A percentile compares a stretch with the other conserved stretches of the same genome.
These are phyloP conservation scores for Magallana ariakensis DNA, from an alignment of 1,140 invertebrate species.

Conservation along the genomic window DNA sequence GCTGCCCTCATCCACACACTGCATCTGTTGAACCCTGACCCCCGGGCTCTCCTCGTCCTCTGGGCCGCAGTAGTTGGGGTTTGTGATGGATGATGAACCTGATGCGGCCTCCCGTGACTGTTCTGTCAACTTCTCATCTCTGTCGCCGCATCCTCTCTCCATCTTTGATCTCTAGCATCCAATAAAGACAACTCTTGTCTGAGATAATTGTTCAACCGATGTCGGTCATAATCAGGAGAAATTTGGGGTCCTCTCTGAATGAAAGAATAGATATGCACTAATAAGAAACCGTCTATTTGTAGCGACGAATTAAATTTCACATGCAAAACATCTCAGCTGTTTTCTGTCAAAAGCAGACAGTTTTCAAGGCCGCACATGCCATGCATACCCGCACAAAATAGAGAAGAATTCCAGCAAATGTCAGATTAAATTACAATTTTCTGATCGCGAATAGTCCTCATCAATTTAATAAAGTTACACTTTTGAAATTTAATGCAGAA, in stretches of 20 bases:
- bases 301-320: background rate
- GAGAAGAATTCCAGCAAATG: background rate
- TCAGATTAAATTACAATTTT: background rate
- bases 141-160: background rate
- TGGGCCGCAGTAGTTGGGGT: constrained; percentile 15
- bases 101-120: background rate
- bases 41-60: background rate
- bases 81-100: background rate
- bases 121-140: background rate
- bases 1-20: background rate
- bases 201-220: background rate
- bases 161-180: background rate
- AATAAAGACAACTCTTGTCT: constrained; percentile 14
- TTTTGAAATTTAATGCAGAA: background rate
- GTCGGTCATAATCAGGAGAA: too few species aligned
- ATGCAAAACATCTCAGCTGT: background rate
- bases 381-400: background rate
- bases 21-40: constrained; percentile 4
- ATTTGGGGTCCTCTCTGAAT: too few species aligned
- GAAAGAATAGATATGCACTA: too few species aligned
- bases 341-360: constrained; percentile 15
- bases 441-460: background rate
- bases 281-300: too few species aligned
- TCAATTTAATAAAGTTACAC: background rate
- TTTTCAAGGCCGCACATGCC: background rate